Evolutionary conservation across 2,888 invertebrate genomes (phyloP).

Genomic region (Lepidocyrtoides sp.): DNA sequence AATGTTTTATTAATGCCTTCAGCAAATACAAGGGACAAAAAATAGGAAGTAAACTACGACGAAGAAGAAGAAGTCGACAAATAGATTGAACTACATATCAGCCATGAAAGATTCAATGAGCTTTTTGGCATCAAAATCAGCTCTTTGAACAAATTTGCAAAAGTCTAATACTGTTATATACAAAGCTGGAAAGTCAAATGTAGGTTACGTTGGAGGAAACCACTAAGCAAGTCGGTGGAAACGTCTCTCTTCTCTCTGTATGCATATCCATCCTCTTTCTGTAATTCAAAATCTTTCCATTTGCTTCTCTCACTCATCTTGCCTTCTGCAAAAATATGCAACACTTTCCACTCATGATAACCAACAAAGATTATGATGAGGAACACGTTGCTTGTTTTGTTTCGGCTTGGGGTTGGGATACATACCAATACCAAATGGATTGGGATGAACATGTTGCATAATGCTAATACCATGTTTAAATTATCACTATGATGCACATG

Average conservation of each 20-base stretch:
- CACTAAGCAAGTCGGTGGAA: too few relatives aligned
- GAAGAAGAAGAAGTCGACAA: background rate
- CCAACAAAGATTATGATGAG: background rate
- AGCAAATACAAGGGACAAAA: background rate
- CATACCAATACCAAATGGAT: too few relatives aligned
- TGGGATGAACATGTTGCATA: background rate
- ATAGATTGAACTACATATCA: too few relatives aligned
- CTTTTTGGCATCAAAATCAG: constrained; percentile 37
- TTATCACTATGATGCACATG: background rate
- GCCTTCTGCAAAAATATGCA: background rate
- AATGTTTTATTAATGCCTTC: too few relatives aligned
- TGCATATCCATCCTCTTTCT: background rate
- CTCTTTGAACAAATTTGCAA: constrained; percentile 18
- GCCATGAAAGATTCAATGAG: background rate
- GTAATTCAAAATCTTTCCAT: background rate
- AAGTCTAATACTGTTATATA: too few relatives aligned
- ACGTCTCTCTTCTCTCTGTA: too few relatives aligned
- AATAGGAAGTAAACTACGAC: background rate
- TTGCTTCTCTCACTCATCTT: background rate
- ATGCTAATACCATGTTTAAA: background rate
- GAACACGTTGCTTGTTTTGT: background rate
- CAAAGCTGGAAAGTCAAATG: constrained; percentile 64
- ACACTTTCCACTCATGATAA: background rate
- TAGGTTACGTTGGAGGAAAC: too few relatives aligned
- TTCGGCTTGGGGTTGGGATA: too few relatives aligned